A percentile compares a stretch with the other conserved stretches of the same genome.
phyloP scores from a whole-genome alignment of 2,888 invertebrate genomes.

The Unio delphinus region DNA sequence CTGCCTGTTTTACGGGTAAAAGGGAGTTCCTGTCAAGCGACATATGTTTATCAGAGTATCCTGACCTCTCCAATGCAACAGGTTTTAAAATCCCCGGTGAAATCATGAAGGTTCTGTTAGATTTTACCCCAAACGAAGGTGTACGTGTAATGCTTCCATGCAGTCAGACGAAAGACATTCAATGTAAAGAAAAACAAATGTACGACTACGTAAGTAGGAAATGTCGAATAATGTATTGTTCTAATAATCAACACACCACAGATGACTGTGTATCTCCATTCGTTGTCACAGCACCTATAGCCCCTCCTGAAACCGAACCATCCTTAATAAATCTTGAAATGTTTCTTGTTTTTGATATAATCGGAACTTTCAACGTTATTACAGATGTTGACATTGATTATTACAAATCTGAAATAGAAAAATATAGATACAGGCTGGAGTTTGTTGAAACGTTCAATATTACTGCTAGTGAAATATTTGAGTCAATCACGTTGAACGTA shows the following conservation, averaged over 20 bases:
- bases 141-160: conserved; percentile 3
- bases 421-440: no score
- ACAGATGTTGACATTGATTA: no score
- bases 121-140: conserved; percentile 3
- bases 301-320: no score
- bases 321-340: no score
- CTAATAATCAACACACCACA: background rate
- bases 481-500: background rate
- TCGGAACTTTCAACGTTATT: no score
- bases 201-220: conserved; percentile 11
- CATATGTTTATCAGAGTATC: background rate
- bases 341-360: no score
- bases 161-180: background rate
- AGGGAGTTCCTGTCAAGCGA: no score
- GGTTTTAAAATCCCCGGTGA: conserved; percentile 1
- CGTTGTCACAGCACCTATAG: no score
- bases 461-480: no score
- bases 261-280: background rate
- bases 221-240: conserved; percentile 9
- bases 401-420: no score
- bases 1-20: background rate
- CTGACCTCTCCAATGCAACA: background rate
- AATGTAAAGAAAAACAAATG: conserved; percentile 2
- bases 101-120: conserved; percentile 7
- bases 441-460: no score